phyloP scores from a whole-genome alignment of 2,888 invertebrate genomes.

The Neocrepidodera transversa region DNA sequence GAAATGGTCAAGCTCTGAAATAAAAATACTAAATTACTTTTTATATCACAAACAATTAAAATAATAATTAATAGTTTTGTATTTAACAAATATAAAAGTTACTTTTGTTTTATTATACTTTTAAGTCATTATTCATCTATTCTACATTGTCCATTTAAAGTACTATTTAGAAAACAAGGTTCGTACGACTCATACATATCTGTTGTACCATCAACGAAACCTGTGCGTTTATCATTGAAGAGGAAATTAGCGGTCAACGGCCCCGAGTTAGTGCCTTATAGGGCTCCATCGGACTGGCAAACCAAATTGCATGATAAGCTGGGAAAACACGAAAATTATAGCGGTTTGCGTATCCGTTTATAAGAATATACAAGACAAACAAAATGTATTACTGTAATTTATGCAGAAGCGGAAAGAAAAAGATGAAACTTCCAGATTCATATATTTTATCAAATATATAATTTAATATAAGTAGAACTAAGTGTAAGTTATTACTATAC shows the following conservation, averaged over 20 bases:
- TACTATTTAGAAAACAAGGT: conserved; percentile 16
- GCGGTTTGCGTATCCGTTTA: background rate
- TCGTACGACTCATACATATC: conserved; percentile 1
- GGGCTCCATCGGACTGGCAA: conserved; percentile 7
- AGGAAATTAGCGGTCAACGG: conserved; percentile 21
- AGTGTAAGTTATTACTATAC: too few relatives aligned
- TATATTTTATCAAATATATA: too few relatives aligned
- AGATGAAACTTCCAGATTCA: background rate
- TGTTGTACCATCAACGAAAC: background rate
- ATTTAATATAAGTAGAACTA: too few relatives aligned
- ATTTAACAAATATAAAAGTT: too few relatives aligned
- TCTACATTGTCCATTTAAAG: background rate
- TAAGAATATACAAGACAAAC: background rate
- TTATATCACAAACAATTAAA: background rate
- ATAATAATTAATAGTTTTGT: too few relatives aligned
- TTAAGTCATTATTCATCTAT: too few relatives aligned
- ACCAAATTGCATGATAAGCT: conserved; percentile 4
- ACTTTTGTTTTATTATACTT: too few relatives aligned
- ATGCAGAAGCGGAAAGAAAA: background rate
- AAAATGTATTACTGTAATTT: conserved; percentile 6
- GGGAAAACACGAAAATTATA: conserved; percentile 8
- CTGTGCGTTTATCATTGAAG: conserved; percentile 12
- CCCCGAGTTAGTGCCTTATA: conserved; percentile 17
- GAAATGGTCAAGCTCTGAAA: conserved; percentile 16
- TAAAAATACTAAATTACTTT: background rate